Evolutionary conservation across 2,113 vertebrate species (phyloP).

Genomic region (Lates calcarifer): DNA sequence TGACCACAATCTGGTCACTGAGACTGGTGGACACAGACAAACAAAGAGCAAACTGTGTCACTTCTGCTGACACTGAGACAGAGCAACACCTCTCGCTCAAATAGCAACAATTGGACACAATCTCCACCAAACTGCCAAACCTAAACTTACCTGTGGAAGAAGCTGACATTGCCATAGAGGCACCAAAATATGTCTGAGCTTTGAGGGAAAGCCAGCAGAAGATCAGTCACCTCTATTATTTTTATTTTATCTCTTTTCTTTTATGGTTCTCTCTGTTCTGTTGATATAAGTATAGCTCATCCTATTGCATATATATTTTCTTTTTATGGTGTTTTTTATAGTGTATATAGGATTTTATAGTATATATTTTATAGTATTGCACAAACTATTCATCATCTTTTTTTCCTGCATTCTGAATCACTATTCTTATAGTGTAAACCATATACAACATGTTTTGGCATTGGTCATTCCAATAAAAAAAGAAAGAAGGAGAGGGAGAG

Average conservation of each 20-base stretch:
- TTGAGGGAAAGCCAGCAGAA: not conserved
- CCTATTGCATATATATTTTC: not conserved
- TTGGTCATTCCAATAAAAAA: not conserved
- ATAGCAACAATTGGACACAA: not conserved
- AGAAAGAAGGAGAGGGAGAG: constrained; percentile 10
- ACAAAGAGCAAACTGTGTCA: not conserved
- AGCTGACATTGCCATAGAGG: not conserved
- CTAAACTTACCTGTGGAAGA: not conserved
- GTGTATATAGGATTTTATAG: not conserved
- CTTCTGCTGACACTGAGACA: not conserved
- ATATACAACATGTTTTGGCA: not conserved
- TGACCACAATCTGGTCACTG: not conserved
- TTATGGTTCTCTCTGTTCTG: not conserved
- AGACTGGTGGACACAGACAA: constrained; percentile 7
- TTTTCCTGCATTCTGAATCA: not conserved
- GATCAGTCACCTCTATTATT: not conserved
- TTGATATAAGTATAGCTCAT: not conserved
- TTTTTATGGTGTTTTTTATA: not conserved
- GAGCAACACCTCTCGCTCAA: not conserved
- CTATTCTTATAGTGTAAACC: not conserved
- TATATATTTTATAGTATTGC: not conserved
- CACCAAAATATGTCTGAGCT: not conserved
- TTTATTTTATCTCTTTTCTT: not conserved
- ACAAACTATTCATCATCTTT: not conserved
- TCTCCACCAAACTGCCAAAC: not conserved